Evolutionary conservation across 2,888 invertebrate genomes (phyloP).

Genomic region (Trachelus tabidus): DNA sequence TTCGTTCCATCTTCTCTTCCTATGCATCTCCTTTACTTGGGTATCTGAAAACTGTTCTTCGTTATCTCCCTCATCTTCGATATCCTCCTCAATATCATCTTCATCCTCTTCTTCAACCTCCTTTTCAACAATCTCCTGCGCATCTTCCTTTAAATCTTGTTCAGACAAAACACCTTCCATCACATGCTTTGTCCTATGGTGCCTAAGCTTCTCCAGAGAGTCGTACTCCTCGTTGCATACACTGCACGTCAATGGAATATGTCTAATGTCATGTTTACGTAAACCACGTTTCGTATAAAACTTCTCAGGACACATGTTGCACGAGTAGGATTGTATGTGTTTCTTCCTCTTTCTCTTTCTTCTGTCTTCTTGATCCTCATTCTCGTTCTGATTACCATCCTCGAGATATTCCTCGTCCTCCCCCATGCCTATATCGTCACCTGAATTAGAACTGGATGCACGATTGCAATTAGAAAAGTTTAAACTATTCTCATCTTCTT

Average conservation of each 20-base stretch:
- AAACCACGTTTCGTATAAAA: conserved; percentile 43
- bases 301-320: conserved; percentile 45
- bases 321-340: conserved; percentile 23
- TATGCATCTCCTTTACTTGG: not conserved
- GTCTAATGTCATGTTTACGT: conserved; percentile 43
- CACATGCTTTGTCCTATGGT: conserved; percentile 55
- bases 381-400: conserved; percentile 20
- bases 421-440: conserved; percentile 20
- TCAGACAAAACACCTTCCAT: conserved; percentile 54
- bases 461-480: not conserved
- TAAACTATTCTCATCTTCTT: conserved; percentile 10
- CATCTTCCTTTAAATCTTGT: conserved; percentile 48
- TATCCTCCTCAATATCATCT: conserved; percentile 9
- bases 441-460: conserved; percentile 2
- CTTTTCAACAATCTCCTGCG: conserved; percentile 23
- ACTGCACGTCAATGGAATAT: conserved; percentile 46
- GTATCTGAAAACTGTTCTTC: conserved; percentile 7
- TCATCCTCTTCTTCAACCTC: conserved; percentile 4
- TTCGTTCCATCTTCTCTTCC: conserved; percentile 16
- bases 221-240: conserved; percentile 53
- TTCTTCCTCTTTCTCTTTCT: conserved; percentile 4
- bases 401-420: conserved; percentile 22
- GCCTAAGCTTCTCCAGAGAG: conserved; percentile 45
- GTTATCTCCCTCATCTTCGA: conserved; percentile 4
- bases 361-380: conserved; percentile 15